These are phyloP conservation scores for Heliconius ismenius DNA, from an alignment of 2,888 invertebrate species.

Conservation along the genomic window DNA sequence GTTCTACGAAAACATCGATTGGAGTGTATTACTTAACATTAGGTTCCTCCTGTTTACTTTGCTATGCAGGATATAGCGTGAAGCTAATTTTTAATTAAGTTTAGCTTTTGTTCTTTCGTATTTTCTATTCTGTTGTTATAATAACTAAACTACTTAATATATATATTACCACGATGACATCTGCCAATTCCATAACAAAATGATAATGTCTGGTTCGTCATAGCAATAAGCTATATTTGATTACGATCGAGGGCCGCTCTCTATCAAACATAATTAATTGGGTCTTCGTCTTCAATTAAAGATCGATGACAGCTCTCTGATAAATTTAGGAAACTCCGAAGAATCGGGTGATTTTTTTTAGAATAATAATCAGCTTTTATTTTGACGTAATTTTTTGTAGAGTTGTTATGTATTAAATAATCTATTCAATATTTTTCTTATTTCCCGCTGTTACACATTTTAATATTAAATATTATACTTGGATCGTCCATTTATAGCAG, in stretches of 20 bases:
- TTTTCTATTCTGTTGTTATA: too few species aligned
- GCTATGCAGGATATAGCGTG: too few species aligned
- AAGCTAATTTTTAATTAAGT: too few species aligned
- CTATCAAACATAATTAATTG: slow-evolving; percentile 24
- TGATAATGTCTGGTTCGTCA: not conserved
- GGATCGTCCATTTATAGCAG: too few species aligned
- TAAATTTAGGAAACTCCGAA: not conserved
- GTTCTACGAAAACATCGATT: too few species aligned
- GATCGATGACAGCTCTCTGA: slow-evolving; percentile 16
- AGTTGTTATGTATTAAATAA: not conserved
- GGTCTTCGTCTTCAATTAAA: slow-evolving; percentile 9
- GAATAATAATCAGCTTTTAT: not conserved
- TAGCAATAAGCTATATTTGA: slow-evolving; percentile 19
- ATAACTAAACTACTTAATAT: not conserved
- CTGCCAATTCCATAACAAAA: not conserved
- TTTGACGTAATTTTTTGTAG: not conserved
- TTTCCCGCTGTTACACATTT: too few species aligned
- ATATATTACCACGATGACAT: not conserved
- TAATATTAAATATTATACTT: too few species aligned
- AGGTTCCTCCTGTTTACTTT: too few species aligned
- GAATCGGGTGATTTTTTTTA: not conserved
- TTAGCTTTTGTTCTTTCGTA: too few species aligned
- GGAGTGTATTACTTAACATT: too few species aligned
- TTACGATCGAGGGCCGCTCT: slow-evolving; percentile 3
- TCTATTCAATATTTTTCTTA: too few species aligned